Percentiles rank a stretch among this genome's conserved stretches.
phyloP scores from a whole-genome alignment of 2,113 vertebrate species.

The Mesembrinibis cayennensis region DNA sequence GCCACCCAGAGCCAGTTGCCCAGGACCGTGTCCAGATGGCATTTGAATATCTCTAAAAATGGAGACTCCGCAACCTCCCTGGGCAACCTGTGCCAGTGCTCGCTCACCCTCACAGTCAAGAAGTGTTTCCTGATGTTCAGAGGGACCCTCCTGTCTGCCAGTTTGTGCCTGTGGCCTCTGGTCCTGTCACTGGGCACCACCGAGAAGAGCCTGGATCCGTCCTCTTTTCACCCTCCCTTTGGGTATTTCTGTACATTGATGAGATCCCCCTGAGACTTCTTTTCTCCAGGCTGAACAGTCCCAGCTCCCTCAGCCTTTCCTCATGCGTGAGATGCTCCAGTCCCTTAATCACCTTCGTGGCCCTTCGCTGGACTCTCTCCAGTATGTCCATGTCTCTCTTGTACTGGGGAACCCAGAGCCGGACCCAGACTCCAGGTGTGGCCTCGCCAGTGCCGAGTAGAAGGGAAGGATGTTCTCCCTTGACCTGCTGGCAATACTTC shows the following conservation, averaged over 20 bases:
- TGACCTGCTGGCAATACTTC: no score
- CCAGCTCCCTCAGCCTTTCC: neutral
- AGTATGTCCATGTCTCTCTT: no score
- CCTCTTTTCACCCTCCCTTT: no score
- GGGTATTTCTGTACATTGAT: neutral
- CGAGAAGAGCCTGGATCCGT: neutral
- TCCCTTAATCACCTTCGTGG: neutral
- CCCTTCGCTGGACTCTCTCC: neutral
- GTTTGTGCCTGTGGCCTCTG: neutral
- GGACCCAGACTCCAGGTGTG: neutral
- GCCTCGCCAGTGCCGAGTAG: neutral
- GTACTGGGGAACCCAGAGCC: neutral
- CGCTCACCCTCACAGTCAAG: neutral
- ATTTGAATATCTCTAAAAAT: neutral
- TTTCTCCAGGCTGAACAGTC: neutral
- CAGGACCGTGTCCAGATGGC: neutral
- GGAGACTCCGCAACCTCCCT: neutral
- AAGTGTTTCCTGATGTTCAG: neutral
- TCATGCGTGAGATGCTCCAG: neutral
- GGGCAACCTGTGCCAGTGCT: neutral
- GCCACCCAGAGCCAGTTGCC: no score
- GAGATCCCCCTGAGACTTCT: neutral
- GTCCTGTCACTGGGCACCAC: neutral
- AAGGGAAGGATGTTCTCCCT: no score
- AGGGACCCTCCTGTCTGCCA: neutral